A percentile compares a stretch with the other conserved stretches of the same genome.
Conservation (phyloP, 2,113 vertebrate genomes). For the Malaclemys terrapin region DNA sequence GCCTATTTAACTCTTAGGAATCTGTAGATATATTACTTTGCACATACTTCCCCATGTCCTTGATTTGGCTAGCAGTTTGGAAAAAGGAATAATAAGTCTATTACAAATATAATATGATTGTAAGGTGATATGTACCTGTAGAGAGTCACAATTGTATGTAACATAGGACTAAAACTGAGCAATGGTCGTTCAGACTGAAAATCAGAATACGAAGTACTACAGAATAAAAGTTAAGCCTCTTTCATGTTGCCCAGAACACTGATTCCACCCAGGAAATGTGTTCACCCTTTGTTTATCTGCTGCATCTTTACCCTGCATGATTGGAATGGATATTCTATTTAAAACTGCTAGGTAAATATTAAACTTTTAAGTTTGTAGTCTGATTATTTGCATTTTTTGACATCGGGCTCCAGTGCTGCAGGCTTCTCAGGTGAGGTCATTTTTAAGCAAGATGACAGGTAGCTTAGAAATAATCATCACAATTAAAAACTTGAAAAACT, state of each 20-base stretch:
- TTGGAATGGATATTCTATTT: slow-evolving; percentile 51
- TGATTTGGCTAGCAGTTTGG: not conserved
- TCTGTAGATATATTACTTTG: not conserved
- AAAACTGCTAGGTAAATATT: slow-evolving; percentile 54
- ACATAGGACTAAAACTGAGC: not conserved
- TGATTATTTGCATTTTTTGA: slow-evolving; percentile 51
- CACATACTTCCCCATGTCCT: not conserved
- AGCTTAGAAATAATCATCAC: not conserved
- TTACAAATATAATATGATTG: not conserved
- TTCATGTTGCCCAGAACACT: not conserved
- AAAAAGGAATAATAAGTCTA: not conserved
- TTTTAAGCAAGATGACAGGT: not conserved
- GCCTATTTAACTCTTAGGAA: not conserved
- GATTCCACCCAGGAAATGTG: not conserved
- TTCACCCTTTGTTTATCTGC: not conserved
- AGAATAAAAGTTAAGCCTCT: not conserved
- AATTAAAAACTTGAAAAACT: not conserved
- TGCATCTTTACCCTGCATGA: accelerated
- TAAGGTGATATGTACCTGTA: not conserved
- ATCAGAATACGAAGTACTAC: not conserved
- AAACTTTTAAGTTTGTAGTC: slow-evolving; percentile 7
- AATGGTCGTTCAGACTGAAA: not conserved
- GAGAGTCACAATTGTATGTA: not conserved
- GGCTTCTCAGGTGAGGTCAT: slow-evolving; percentile 29
- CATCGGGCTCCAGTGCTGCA: not conserved